These are phyloP conservation scores for Hippocampus kuda DNA, from an alignment of 2,797 vertebrate species.

Conservation along the genomic window DNA sequence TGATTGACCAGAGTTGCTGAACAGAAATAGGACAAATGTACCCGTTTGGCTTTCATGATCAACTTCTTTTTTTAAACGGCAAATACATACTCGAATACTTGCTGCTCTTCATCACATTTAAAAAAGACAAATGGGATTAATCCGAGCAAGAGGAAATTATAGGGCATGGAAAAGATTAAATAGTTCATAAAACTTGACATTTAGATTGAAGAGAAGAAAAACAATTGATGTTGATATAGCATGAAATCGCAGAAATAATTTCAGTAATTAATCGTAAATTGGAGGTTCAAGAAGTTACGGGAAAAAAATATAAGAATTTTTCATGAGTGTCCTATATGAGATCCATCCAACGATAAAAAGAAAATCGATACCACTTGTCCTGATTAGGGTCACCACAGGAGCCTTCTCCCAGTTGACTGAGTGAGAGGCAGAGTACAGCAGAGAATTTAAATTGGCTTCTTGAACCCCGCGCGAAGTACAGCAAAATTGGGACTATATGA, in stretches of 20 bases:
- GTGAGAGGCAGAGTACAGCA: too few species aligned
- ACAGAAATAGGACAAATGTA: neutral
- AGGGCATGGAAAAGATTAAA: neutral
- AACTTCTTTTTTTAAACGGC: neutral
- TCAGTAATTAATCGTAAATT: neutral
- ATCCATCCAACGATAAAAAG: too few species aligned
- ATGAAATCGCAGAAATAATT: neutral
- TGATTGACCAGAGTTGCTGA: conserved; percentile 10
- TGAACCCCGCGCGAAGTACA: neutral
- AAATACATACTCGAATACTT: neutral
- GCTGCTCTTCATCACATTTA: neutral
- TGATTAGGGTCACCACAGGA: too few species aligned
- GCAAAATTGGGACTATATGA: neutral
- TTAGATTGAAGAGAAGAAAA: neutral
- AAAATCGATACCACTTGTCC: too few species aligned
- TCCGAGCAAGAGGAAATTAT: neutral
- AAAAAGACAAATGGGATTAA: neutral
- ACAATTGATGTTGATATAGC: neutral
- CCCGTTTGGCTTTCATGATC: neutral
- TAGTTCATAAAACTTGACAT: neutral
- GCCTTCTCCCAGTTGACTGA: too few species aligned
- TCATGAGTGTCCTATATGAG: too few species aligned
- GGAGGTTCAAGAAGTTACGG: neutral
- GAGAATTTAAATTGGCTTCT: too few species aligned
- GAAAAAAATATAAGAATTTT: neutral